These are phyloP conservation scores for Dicentrarchus labrax DNA, from an alignment of 2,113 vertebrate species.

Conservation along the genomic window DNA sequence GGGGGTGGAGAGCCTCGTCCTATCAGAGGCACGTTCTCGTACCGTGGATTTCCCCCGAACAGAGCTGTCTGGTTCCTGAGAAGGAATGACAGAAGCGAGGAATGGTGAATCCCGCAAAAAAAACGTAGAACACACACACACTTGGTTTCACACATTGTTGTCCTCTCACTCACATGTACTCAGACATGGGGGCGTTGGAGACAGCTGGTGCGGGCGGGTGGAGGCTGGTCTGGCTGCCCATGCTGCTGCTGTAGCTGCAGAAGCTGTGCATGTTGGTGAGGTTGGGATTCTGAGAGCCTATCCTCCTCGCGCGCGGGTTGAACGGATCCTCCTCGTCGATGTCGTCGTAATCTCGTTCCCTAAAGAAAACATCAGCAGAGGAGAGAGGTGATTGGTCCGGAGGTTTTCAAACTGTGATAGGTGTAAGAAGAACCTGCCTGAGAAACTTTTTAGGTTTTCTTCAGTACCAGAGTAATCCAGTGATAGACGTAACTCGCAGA, in stretches of 20 bases:
- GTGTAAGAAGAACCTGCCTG: background rate
- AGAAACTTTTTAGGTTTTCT: background rate
- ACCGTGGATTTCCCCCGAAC: constrained; percentile 94
- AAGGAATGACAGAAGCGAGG: background rate
- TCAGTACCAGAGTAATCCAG: background rate
- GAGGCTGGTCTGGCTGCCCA: constrained; percentile 95
- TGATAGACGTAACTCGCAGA: background rate
- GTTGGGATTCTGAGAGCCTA: constrained; percentile 83
- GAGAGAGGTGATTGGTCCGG: background rate
- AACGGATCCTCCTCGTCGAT: constrained; percentile 95
- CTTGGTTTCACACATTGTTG: rapidly evolving
- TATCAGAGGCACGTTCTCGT: constrained; percentile 96
- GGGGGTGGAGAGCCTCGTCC: constrained; percentile 96
- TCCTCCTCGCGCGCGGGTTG: constrained; percentile 90
- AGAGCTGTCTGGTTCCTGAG: constrained; percentile 93
- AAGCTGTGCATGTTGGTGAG: constrained; percentile 93
- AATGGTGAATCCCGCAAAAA: too few relatives aligned
- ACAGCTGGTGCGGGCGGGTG: constrained; percentile 87
- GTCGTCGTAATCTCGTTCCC: constrained; percentile 92
- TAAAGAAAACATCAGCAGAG: constrained; percentile 48
- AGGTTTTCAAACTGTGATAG: background rate
- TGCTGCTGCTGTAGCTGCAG: constrained; percentile 97
- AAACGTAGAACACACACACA: too few relatives aligned
- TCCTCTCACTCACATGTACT: constrained; percentile 90
- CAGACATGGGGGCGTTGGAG: constrained; percentile 90